A percentile compares a stretch with the other conserved stretches of the same genome.
phyloP scores from a whole-genome alignment of 2,113 vertebrate genomes.

The Tympanuchus pallidicinctus region DNA sequence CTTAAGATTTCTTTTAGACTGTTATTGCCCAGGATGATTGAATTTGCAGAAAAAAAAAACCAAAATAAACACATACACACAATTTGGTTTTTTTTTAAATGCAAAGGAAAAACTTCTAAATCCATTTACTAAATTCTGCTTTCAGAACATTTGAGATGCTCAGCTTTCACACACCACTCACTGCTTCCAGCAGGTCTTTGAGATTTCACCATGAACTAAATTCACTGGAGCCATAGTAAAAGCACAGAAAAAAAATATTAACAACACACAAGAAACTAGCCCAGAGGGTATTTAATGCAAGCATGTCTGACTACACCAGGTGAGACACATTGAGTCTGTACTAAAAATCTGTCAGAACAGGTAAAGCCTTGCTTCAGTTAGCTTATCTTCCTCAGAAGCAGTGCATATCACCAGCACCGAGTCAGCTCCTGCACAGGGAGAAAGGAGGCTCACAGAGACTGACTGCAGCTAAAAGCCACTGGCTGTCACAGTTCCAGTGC shows the following conservation, averaged over 20 bases:
- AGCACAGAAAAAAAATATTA: neutral
- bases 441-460: neutral
- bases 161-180: neutral
- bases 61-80: too few relatives aligned
- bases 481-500: neutral
- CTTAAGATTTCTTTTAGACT: neutral
- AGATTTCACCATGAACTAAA: neutral
- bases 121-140: neutral
- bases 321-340: neutral
- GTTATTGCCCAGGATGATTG: neutral
- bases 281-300: neutral
- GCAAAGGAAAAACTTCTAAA: neutral
- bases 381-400: neutral
- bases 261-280: neutral
- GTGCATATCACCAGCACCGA: neutral
- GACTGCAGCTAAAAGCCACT: neutral
- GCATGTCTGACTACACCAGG: neutral
- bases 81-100: neutral
- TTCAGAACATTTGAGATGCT: neutral
- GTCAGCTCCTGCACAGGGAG: neutral
- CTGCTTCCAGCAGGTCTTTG: neutral
- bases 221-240: neutral
- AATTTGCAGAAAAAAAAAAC: neutral
- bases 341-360: neutral
- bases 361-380: conserved; percentile 15